Percentiles rank a stretch among this genome's conserved stretches.
phyloP scores from a whole-genome alignment of 2,113 vertebrate genomes.

The Thalassoma bifasciatum region DNA sequence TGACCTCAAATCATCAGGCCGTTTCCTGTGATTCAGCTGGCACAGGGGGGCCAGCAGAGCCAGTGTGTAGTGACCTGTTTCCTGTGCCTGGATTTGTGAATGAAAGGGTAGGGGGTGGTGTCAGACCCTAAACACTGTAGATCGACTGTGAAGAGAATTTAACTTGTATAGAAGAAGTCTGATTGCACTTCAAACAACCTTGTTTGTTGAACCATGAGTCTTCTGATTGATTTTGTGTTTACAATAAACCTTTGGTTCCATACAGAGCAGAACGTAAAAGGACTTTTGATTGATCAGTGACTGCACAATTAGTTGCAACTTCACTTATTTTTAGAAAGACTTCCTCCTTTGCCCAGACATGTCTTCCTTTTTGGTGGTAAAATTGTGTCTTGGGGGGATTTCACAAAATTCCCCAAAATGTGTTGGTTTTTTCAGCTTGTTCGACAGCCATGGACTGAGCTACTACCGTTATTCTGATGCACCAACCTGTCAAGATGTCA shows the following conservation, averaged over 20 bases:
- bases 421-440: too few relatives aligned
- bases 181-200: conserved; percentile 49
- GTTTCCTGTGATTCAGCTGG: conserved; percentile 74
- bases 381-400: too few relatives aligned
- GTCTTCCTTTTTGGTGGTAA: too few relatives aligned
- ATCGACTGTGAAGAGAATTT: conserved; percentile 49
- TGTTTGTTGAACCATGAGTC: conserved; percentile 18
- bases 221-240: conserved; percentile 24
- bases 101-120: conserved; percentile 66
- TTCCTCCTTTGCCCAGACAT: too few relatives aligned
- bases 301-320: conserved; percentile 35
- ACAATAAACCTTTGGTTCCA: conserved; percentile 26
- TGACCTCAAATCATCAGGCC: conserved; percentile 64
- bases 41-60: conserved; percentile 53
- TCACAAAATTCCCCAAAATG: too few relatives aligned
- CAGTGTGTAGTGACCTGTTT: conserved; percentile 64
- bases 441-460: too few relatives aligned
- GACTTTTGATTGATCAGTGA: conserved; percentile 17
- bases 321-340: conserved; percentile 23
- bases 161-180: conserved; percentile 23
- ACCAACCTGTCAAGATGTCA: too few relatives aligned
- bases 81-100: conserved; percentile 78
- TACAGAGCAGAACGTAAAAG: background rate
- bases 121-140: conserved; percentile 64
- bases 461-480: too few relatives aligned